Percentiles rank a stretch among this genome's conserved stretches.
Evolutionary conservation across 1,140 invertebrate species (phyloP).

Genomic region (Cydia fagiglandana): DNA sequence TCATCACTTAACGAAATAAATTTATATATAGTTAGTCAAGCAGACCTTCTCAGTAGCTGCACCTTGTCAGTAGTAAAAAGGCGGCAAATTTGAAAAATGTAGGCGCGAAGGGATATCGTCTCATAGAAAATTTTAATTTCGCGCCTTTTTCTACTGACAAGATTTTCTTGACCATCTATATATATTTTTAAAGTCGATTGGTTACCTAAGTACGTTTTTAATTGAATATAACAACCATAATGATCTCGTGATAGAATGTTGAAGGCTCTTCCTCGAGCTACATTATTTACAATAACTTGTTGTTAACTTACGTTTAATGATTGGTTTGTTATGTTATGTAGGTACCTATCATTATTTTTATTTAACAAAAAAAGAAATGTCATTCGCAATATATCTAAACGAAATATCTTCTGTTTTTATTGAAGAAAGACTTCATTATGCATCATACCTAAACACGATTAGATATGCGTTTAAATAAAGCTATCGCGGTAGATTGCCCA

Average conservation of each 20-base stretch:
- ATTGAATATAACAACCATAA: constrained; percentile 53
- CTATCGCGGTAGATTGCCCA: background rate
- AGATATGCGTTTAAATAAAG: background rate
- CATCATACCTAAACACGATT: background rate
- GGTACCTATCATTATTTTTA: no score
- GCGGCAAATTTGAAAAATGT: no score
- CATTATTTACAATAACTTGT: constrained; percentile 38
- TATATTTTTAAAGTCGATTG: background rate
- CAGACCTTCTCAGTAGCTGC: no score
- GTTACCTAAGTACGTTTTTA: constrained; percentile 41
- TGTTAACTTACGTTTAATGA: constrained; percentile 16
- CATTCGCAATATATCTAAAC: no score
- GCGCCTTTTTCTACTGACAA: no score
- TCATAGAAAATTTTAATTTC: no score
- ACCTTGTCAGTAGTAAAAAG: no score
- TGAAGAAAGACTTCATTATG: background rate
- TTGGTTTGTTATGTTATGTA: background rate
- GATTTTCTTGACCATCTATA: no score
- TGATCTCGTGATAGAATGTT: constrained; percentile 62
- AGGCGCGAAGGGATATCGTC: no score
- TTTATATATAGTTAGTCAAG: no score
- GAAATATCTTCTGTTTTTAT: background rate
- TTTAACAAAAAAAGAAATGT: no score
- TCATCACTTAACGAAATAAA: background rate
- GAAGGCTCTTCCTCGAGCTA: constrained; percentile 65